Conservation (phyloP, 2,113 vertebrate genomes). For the Brachyistius frenatus region DNA sequence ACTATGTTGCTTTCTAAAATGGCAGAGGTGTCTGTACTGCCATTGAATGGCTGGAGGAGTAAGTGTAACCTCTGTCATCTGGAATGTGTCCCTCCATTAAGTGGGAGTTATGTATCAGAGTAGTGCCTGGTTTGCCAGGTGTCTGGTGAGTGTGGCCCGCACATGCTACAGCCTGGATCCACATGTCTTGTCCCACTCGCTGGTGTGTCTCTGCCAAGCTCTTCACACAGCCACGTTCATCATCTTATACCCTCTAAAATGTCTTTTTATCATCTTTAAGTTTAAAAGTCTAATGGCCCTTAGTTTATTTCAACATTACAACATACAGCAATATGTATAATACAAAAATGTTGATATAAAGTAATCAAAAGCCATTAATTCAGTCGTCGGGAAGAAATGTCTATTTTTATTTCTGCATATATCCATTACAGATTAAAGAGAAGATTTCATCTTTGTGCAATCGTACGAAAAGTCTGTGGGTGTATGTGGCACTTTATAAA, state of each 20-base stretch:
- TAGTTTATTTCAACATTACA: not conserved
- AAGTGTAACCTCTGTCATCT: constrained; percentile 31
- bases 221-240: constrained; percentile 48
- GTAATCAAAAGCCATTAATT: too few relatives aligned
- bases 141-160: constrained; percentile 50
- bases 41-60: not conserved
- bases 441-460: not conserved
- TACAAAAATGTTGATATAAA: too few relatives aligned
- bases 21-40: not conserved
- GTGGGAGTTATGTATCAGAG: constrained; percentile 48
- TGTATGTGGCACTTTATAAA: too few relatives aligned
- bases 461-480: too few relatives aligned
- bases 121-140: constrained; percentile 43
- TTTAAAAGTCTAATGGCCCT: not conserved
- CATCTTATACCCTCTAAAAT: constrained; percentile 4
- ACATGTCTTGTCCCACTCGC: constrained; percentile 59
- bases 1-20: not conserved
- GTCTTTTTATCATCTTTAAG: not conserved
- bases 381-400: too few relatives aligned
- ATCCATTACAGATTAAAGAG: not conserved
- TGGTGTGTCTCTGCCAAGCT: constrained; percentile 37
- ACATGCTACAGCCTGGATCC: constrained; percentile 54
- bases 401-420: too few relatives aligned
- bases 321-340: too few relatives aligned
- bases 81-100: constrained; percentile 29